Conservation (phyloP, 2,113 vertebrate genomes). For the Melanotaenia duboulayi region DNA sequence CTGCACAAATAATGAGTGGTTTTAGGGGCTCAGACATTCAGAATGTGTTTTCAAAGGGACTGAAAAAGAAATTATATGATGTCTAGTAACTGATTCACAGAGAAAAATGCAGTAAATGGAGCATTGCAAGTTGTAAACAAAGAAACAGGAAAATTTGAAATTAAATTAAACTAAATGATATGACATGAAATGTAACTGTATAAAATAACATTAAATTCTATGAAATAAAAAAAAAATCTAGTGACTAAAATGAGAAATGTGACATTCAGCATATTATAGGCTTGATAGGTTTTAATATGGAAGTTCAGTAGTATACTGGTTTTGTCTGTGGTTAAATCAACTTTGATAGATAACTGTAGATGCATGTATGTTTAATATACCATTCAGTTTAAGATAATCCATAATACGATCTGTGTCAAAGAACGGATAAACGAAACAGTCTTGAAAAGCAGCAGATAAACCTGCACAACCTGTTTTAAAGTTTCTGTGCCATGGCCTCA, state of each 20-base stretch:
- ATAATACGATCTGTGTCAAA: conserved; percentile 36
- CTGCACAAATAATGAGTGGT: conserved; percentile 22
- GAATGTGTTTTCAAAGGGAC: conserved; percentile 1
- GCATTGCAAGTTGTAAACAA: conserved; percentile 10
- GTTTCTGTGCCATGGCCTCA: conserved; percentile 14
- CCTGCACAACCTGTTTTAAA: conserved; percentile 1
- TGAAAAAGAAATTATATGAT: conserved; percentile 6
- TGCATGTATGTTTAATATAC: conserved; percentile 26
- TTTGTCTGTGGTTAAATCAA: conserved; percentile 25
- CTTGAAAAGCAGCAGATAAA: conserved; percentile 21
- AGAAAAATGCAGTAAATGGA: conserved; percentile 5
- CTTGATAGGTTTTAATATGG: conserved; percentile 26
- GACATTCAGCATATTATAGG: conserved; percentile 24
- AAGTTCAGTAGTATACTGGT: conserved; percentile 20
- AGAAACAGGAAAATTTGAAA: conserved; percentile 28
- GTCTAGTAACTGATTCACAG: conserved; percentile 8
- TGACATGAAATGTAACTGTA: background rate
- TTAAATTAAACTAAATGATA: no score
- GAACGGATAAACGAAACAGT: background rate
- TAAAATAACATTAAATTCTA: background rate
- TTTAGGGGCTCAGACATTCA: background rate
- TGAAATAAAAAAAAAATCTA: background rate
- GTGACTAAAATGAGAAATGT: conserved; percentile 28
- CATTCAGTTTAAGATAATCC: conserved; percentile 48
- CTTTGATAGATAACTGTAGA: conserved; percentile 41